Percentiles rank a stretch among this genome's conserved stretches.
These are phyloP conservation scores for Venustoraphidia nigricollis DNA, from an alignment of 2,888 invertebrate genomes.

Conservation along the genomic window DNA sequence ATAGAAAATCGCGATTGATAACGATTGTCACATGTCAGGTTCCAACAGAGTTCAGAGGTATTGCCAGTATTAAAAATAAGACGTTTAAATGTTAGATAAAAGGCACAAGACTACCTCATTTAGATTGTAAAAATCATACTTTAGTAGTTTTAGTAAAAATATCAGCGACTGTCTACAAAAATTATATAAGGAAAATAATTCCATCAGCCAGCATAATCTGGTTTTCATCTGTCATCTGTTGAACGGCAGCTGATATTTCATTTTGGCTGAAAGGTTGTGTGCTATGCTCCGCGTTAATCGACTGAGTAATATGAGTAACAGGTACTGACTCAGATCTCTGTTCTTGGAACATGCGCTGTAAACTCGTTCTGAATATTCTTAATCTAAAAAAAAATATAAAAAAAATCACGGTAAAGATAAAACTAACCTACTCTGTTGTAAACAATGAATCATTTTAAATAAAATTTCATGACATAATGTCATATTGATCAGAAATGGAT, in stretches of 20 bases:
- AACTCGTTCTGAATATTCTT: slow-evolving; percentile 50
- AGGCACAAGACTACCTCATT: no score
- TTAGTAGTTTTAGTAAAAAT: no score
- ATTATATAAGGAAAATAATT: slow-evolving; percentile 67
- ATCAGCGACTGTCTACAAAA: background rate
- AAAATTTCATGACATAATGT: slow-evolving; percentile 6
- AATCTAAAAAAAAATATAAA: slow-evolving; percentile 32
- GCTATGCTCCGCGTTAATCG: slow-evolving; percentile 44
- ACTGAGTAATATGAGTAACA: slow-evolving; percentile 43
- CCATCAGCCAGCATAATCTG: slow-evolving; percentile 83
- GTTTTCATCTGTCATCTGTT: slow-evolving; percentile 76
- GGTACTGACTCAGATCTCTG: slow-evolving; percentile 62
- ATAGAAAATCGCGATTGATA: no score
- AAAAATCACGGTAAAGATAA: slow-evolving; percentile 6
- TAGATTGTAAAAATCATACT: no score
- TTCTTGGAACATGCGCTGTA: slow-evolving; percentile 63
- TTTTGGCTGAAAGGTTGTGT: slow-evolving; percentile 41
- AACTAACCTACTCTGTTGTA: no score
- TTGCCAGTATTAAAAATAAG: no score
- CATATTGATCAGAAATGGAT: slow-evolving; percentile 5
- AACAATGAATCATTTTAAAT: background rate
- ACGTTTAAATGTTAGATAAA: no score
- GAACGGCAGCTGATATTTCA: slow-evolving; percentile 67
- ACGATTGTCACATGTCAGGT: no score
- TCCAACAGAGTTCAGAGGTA: no score